phyloP scores from a whole-genome alignment of 2,797 vertebrate genomes.

The Micrastur ruficollis region DNA sequence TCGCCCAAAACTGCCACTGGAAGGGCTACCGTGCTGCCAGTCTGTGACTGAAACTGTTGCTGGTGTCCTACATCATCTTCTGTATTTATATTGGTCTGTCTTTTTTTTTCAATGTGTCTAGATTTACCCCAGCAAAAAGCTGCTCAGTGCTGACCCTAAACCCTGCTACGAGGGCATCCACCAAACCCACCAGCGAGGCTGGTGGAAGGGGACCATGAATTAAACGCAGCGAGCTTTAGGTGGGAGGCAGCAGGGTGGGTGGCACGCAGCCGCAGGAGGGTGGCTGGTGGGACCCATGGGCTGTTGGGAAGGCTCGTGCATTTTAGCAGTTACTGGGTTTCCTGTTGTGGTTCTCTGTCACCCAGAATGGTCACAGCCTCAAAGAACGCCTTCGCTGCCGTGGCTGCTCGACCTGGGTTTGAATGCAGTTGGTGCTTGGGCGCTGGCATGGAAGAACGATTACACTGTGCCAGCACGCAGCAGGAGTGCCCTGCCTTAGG shows the following conservation, averaged over 20 bases:
- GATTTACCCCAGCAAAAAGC: background rate
- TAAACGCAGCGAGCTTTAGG: background rate
- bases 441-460: background rate
- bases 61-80: background rate
- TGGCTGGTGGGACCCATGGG: background rate
- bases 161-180: background rate
- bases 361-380: background rate
- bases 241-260: background rate
- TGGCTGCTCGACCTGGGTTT: background rate
- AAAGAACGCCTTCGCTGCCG: rapidly evolving
- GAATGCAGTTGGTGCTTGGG: background rate
- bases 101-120: background rate
- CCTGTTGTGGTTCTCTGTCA: constrained; percentile 1
- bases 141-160: background rate
- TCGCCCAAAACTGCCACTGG: background rate
- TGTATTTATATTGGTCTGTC: background rate
- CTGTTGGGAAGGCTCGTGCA: background rate
- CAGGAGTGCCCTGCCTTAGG: background rate
- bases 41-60: background rate
- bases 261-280: background rate
- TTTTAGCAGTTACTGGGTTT: constrained; percentile 36
- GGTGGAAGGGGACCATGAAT: background rate
- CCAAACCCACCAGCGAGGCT: background rate
- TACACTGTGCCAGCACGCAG: background rate
- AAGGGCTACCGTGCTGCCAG: background rate